Percentiles rank a stretch among this genome's conserved stretches.
Evolutionary conservation across 2,797 vertebrate genomes (phyloP).

Genomic region (Trachurus trachurus): DNA sequence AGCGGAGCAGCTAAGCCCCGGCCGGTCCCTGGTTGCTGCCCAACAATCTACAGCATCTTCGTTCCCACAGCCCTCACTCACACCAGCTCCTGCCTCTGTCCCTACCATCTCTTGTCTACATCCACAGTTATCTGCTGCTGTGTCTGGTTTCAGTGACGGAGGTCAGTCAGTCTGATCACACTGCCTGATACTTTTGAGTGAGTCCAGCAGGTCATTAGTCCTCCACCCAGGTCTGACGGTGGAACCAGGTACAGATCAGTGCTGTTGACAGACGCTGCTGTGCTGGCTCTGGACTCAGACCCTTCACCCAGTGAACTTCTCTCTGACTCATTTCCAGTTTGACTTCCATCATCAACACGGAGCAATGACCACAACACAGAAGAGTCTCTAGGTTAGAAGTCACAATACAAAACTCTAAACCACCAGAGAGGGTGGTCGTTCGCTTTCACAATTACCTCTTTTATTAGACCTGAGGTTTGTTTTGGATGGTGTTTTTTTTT

Average conservation of each 20-base stretch:
- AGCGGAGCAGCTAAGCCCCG: conserved; percentile 46
- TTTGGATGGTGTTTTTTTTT: neutral
- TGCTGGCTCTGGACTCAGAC: conserved; percentile 3
- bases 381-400: conserved; percentile 43
- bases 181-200: neutral
- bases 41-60: conserved; percentile 49
- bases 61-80: conserved; percentile 55
- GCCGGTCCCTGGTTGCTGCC: conserved; percentile 34
- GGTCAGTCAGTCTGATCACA: neutral
- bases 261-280: neutral
- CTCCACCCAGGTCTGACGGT: too few species aligned
- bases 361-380: conserved; percentile 23
- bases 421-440: neutral
- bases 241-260: neutral
- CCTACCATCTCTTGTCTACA: conserved; percentile 32
- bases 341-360: conserved; percentile 6
- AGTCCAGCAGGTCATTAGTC: neutral
- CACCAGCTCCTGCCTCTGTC: conserved; percentile 3
- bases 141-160: neutral
- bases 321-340: neutral
- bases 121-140: conserved; percentile 15
- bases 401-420: conserved; percentile 22
- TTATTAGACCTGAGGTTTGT: neutral
- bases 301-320: conserved; percentile 37
- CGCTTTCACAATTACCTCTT: conserved; percentile 20